phyloP scores from a whole-genome alignment of 2,888 invertebrate genomes.

The Aphidoletes aphidimyza region DNA sequence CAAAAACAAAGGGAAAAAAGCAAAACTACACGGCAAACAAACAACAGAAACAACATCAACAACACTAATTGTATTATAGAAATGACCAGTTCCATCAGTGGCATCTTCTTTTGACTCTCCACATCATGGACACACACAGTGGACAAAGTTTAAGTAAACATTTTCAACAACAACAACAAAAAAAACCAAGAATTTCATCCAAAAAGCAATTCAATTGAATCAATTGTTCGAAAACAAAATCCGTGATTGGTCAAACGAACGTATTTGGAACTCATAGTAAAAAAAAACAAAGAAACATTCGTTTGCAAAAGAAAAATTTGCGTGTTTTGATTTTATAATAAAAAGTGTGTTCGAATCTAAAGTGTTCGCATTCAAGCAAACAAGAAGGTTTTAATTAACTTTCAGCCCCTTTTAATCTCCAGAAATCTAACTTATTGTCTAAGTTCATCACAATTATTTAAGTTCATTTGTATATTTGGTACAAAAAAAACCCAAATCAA shows the following conservation, averaged over 20 bases:
- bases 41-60: background rate
- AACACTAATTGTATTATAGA: background rate
- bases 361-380: too few species aligned
- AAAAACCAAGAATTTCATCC: too few species aligned
- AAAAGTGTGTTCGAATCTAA: too few species aligned
- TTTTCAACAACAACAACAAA: too few species aligned
- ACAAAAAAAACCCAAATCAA: background rate
- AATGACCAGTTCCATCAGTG: background rate
- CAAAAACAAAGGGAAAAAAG: background rate
- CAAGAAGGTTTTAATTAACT: too few species aligned
- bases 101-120: constrained; percentile 30
- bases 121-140: background rate
- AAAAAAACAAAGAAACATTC: background rate
- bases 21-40: background rate
- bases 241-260: background rate
- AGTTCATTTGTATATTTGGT: constrained; percentile 24
- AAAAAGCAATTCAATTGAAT: background rate
- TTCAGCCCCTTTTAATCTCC: background rate
- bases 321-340: too few species aligned
- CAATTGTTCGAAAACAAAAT: background rate
- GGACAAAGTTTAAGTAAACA: background rate
- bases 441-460: too few species aligned
- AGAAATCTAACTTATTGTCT: background rate
- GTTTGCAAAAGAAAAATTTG: too few species aligned
- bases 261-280: background rate